Evolutionary conservation across 2,888 invertebrate species (phyloP), one percentile per base, ranked within the genome.

Genomic region (Cyclophora punctaria): DNA sequence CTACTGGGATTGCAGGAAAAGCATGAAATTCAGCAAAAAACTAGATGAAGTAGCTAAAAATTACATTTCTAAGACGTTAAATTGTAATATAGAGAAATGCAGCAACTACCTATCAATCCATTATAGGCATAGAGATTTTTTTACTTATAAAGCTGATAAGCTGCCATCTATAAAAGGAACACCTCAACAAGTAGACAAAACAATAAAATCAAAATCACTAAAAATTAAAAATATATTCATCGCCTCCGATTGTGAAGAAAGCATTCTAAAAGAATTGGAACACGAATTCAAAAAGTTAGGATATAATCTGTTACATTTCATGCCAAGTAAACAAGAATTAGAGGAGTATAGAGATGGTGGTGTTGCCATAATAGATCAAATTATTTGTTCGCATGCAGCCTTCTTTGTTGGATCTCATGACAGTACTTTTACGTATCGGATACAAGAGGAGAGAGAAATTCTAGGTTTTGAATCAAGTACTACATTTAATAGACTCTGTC

Each of bases 391-490:
- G 0, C 93, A 94, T 79, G 94, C 97, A 0, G 91, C 92, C 59
- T 93, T 92, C 73, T 98, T 98, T 71, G 91, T 98, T 42, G 99
- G 99, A 5, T 97, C 97, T 0, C 92, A 94, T 73, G 97, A 97
- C 64, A 99, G 99, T 53, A 99, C 99, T 0, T 99, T 98, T 80
- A 94, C 98, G 0, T 98, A 95, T 77, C 91, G 99, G 51, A 99
- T 99, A 60, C 97, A 98, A 83, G 99, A 99, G 76, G 99, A 99
- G 73, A 90, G 99, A 35, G 98, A 99, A 84, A 97, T 99, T 55
- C 76, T 98, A 44, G 98, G 98, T 1, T 97, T 97, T 78, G 90
- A 92, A 4, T 88, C 91, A 44, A 83, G 91, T 35, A 92, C 92
- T 5, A 98, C 98, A 0, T 99, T 97, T 74, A 98, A 99, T 79